Conservation (phyloP, 2,797 vertebrate genomes). For the Lagodon rhomboides region DNA sequence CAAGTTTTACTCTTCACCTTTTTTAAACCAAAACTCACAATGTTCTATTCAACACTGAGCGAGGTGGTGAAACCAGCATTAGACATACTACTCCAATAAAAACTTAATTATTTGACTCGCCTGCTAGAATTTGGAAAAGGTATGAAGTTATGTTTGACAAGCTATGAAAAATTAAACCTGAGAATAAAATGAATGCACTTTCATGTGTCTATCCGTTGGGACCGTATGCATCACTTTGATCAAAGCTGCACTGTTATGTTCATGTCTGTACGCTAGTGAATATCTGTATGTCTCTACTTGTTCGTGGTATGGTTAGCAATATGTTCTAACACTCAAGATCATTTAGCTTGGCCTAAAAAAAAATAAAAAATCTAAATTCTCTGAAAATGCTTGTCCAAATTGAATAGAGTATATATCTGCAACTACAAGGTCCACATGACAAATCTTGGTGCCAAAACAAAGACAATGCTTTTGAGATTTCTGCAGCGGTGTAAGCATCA, state of each 20-base stretch:
- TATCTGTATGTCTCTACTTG: neutral
- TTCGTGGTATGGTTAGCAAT: neutral
- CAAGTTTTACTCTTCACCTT: neutral
- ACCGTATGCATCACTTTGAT: neutral
- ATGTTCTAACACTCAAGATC: neutral
- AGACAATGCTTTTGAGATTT: too few species aligned
- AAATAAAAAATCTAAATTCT: too few species aligned
- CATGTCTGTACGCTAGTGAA: neutral
- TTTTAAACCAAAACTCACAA: neutral
- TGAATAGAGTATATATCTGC: too few species aligned
- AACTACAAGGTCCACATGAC: too few species aligned
- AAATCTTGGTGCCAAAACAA: too few species aligned
- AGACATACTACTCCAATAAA: too few species aligned
- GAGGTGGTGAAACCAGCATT: neutral
- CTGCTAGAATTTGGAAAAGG: neutral
- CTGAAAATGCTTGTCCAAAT: too few species aligned
- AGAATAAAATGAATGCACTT: neutral
- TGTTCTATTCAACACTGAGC: neutral
- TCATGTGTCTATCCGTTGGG: neutral
- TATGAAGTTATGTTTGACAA: neutral
- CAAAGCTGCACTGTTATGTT: neutral
- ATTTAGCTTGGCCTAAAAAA: too few species aligned
- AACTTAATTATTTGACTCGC: neutral
- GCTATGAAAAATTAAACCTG: neutral
- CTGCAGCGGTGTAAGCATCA: too few species aligned